Conservation (phyloP, 2,888 invertebrate genomes). For the Nymphalis c-album region DNA sequence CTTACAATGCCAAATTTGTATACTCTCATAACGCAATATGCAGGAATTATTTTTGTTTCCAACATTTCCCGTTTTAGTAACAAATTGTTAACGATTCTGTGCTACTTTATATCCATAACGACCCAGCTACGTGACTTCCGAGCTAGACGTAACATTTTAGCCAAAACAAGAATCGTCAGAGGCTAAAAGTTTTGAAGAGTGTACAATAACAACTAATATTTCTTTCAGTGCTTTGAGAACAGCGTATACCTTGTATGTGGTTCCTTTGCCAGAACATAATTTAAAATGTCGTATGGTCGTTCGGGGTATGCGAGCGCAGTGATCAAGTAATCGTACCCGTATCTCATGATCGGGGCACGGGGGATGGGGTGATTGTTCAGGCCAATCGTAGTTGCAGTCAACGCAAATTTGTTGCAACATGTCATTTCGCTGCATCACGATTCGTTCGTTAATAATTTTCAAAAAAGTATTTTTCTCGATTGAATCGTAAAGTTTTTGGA, state of each 20-base stretch:
- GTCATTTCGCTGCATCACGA: too few relatives aligned
- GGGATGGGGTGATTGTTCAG: too few relatives aligned
- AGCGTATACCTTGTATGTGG: neutral
- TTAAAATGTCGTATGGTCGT: too few relatives aligned
- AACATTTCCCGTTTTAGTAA: slow-evolving; percentile 40
- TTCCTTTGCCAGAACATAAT: neutral
- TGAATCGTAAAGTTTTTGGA: too few relatives aligned
- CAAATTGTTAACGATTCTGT: slow-evolving; percentile 42
- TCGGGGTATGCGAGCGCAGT: too few relatives aligned
- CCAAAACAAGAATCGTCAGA: slow-evolving; percentile 46
- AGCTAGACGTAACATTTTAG: slow-evolving; percentile 38
- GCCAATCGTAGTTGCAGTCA: too few relatives aligned
- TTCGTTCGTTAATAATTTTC: too few relatives aligned
- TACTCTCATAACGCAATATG: neutral
- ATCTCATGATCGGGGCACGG: too few relatives aligned
- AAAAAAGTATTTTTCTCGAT: too few relatives aligned
- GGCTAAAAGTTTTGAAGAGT: slow-evolving; percentile 43
- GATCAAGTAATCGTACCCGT: too few relatives aligned
- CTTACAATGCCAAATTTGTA: too few relatives aligned
- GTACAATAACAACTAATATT: slow-evolving; percentile 14
- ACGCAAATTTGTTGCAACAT: too few relatives aligned
- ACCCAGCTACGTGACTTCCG: slow-evolving; percentile 40
- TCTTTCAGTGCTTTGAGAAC: neutral
- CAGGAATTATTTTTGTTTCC: slow-evolving; percentile 34
- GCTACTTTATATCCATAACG: slow-evolving; percentile 42